Evolutionary conservation across 2,888 invertebrate species (phyloP).

Genomic region (Psylliodes chrysocephalus): DNA sequence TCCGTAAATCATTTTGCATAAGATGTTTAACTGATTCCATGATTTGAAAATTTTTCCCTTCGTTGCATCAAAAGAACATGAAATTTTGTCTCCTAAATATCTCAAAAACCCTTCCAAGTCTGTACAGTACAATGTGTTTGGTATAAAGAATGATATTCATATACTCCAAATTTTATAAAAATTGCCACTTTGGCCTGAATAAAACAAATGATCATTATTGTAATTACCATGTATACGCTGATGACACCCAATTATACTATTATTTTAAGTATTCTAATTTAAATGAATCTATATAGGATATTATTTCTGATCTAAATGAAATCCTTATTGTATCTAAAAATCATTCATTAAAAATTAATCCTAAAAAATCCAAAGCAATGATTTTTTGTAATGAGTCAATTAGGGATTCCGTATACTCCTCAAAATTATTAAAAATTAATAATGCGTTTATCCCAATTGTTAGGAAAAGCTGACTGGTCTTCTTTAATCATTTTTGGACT

Average conservation of each 20-base stretch:
- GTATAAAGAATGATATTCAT: slow-evolving; percentile 95
- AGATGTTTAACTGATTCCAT: slow-evolving; percentile 87
- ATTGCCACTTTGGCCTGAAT: slow-evolving; percentile 78
- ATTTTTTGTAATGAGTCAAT: too few species aligned
- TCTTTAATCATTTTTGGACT: slow-evolving; percentile 2
- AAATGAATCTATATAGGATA: too few species aligned
- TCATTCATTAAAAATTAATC: too few species aligned
- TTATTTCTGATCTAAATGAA: too few species aligned
- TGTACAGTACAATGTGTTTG: slow-evolving; percentile 89
- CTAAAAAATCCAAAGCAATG: too few species aligned
- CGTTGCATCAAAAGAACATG: slow-evolving; percentile 95
- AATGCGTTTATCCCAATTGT: too few species aligned
- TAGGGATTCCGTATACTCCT: too few species aligned
- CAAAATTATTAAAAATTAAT: too few species aligned
- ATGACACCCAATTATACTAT: too few species aligned
- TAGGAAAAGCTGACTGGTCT: slow-evolving; percentile 57
- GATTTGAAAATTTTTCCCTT: slow-evolving; percentile 85
- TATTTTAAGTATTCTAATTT: too few species aligned
- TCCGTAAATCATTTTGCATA: slow-evolving; percentile 93
- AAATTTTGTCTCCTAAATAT: slow-evolving; percentile 87
- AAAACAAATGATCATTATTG: slow-evolving; percentile 89
- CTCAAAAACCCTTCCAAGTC: slow-evolving; percentile 86
- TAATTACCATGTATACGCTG: too few species aligned
- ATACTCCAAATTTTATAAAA: slow-evolving; percentile 89
- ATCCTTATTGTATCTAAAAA: too few species aligned